A percentile compares a stretch with the other conserved stretches of the same genome.
Evolutionary conservation across 2,797 vertebrate genomes (phyloP).

Genomic region (Oryzias dopingdopingensis): DNA sequence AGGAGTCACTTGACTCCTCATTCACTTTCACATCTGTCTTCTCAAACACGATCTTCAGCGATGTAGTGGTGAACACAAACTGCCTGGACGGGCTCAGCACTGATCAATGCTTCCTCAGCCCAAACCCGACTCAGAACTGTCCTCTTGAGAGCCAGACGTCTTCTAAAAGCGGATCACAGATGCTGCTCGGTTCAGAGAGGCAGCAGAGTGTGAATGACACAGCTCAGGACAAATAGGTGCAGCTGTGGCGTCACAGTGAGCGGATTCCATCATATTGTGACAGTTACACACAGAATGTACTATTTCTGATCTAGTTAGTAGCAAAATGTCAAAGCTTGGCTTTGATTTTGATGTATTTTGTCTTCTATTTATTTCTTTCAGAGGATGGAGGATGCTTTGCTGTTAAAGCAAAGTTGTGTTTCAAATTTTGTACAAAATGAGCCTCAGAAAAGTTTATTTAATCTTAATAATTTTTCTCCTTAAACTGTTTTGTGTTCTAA

Average conservation of each 20-base stretch:
- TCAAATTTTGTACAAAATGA: neutral
- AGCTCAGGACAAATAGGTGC: slow-evolving; percentile 33
- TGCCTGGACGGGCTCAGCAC: slow-evolving; percentile 27
- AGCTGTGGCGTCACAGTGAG: neutral
- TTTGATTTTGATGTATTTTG: too few relatives aligned
- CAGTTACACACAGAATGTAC: slow-evolving; percentile 23
- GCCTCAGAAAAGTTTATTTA: neutral
- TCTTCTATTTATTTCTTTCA: neutral
- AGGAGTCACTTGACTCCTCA: slow-evolving; percentile 64
- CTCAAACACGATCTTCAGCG: slow-evolving; percentile 73
- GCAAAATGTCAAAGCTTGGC: neutral
- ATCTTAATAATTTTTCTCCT: too few relatives aligned
- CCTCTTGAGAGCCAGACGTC: slow-evolving; percentile 44
- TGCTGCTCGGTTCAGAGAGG: slow-evolving; percentile 7
- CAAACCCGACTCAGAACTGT: slow-evolving; percentile 79
- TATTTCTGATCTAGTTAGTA: slow-evolving; percentile 2
- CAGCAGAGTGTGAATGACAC: slow-evolving; percentile 14
- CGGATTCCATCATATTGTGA: slow-evolving; percentile 9
- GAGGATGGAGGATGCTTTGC: slow-evolving; percentile 1
- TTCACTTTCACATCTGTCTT: slow-evolving; percentile 71
- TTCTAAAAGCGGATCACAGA: slow-evolving; percentile 15
- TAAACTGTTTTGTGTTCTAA: too few relatives aligned
- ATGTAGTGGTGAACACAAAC: slow-evolving; percentile 52
- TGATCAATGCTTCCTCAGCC: slow-evolving; percentile 73
- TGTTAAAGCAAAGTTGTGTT: too few relatives aligned